phyloP scores from a whole-genome alignment of 2,797 vertebrate genomes.

The Ctenopoma multispine region DNA sequence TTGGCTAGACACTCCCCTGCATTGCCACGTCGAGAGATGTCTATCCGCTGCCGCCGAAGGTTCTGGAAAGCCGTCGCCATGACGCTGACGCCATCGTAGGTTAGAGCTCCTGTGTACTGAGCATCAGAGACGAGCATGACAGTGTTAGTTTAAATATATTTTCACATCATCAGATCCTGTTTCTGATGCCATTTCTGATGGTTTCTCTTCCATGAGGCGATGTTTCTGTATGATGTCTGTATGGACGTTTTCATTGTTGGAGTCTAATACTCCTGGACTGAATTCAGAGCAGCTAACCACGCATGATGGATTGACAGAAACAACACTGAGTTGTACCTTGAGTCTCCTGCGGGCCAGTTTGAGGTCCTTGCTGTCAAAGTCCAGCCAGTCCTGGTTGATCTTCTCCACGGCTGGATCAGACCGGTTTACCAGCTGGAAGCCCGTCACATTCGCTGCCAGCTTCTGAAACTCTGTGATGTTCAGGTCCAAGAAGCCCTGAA shows the following conservation, averaged over 20 bases:
- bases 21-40: constrained; percentile 94
- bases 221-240: no score
- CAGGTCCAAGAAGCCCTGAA: constrained; percentile 96
- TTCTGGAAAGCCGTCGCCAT: constrained; percentile 96
- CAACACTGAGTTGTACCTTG: constrained; percentile 80
- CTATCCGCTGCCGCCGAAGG: constrained; percentile 92
- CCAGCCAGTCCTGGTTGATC: constrained; percentile 92
- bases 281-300: no score
- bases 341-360: constrained; percentile 90
- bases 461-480: constrained; percentile 93
- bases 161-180: background rate
- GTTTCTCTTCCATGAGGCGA: no score
- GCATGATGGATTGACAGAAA: no score
- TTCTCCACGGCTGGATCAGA: constrained; percentile 85
- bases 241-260: no score
- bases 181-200: background rate
- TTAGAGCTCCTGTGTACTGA: constrained; percentile 95
- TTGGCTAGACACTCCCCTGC: constrained; percentile 96
- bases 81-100: constrained; percentile 92
- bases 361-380: constrained; percentile 92
- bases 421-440: constrained; percentile 94
- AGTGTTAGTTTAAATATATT: background rate
- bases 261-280: no score
- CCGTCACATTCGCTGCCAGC: constrained; percentile 93
- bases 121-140: background rate